Evolutionary conservation across 2,113 vertebrate species (phyloP).

Genomic region (Nicator chloris): DNA sequence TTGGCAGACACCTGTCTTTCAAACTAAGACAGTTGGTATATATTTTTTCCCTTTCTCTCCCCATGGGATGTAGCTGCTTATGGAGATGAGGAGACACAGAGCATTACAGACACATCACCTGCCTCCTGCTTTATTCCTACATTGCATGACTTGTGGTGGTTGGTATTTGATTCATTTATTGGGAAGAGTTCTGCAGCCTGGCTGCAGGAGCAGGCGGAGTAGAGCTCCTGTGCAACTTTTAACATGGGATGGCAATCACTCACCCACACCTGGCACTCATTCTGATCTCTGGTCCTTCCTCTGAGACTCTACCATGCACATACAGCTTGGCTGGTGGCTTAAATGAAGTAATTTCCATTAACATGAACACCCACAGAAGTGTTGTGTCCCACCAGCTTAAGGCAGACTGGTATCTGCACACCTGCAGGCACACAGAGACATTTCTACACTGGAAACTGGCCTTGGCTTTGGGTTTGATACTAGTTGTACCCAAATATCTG

Average conservation of each 20-base stretch:
- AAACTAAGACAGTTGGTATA: neutral
- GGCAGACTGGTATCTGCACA: neutral
- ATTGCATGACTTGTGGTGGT: neutral
- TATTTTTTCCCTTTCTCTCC: neutral
- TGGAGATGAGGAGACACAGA: neutral
- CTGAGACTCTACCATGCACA: neutral
- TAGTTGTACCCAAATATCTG: neutral
- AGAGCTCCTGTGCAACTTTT: neutral
- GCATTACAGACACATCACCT: neutral
- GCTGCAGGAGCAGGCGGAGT: neutral
- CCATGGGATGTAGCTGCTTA: neutral
- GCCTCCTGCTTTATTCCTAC: neutral
- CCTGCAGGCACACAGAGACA: neutral
- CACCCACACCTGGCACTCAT: neutral
- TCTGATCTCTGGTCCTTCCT: neutral
- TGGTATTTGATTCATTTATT: neutral
- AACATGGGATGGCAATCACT: neutral
- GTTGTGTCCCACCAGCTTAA: neutral
- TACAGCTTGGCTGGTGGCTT: neutral
- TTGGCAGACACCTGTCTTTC: neutral
- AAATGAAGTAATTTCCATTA: neutral
- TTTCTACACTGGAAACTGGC: neutral
- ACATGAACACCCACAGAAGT: neutral
- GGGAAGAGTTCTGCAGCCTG: neutral
- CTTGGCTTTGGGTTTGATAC: neutral